Evolutionary conservation across 1,140 invertebrate species (phyloP).

Genomic region (Drosophila bifasciata): DNA sequence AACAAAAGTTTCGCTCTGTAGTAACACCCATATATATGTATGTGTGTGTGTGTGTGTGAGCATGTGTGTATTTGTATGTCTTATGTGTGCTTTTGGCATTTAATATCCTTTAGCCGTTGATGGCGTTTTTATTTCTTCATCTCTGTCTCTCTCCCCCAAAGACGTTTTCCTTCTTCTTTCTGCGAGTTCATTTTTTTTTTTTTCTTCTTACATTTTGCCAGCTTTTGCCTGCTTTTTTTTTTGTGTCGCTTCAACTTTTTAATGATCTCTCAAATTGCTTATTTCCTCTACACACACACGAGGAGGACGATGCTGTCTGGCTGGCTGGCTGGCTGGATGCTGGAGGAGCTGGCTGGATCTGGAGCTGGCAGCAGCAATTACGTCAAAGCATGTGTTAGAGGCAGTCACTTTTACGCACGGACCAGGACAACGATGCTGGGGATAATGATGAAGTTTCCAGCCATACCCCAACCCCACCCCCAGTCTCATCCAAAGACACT

Average conservation of each 20-base stretch:
- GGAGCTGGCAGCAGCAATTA: constrained; percentile 61
- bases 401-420: constrained; percentile 47
- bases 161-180: constrained; percentile 8
- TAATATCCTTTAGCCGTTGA: constrained; percentile 71
- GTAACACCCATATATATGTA: background rate
- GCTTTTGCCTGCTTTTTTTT: constrained; percentile 32
- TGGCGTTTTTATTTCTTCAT: constrained; percentile 74
- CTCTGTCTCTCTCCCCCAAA: too few relatives aligned
- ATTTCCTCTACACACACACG: constrained; percentile 71
- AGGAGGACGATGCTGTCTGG: constrained; percentile 46
- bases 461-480: too few relatives aligned
- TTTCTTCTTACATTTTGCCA: background rate
- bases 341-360: too few relatives aligned
- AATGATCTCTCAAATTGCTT: constrained; percentile 83
- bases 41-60: background rate
- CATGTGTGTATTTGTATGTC: too few relatives aligned
- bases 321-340: too few relatives aligned
- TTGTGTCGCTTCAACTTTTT: constrained; percentile 78
- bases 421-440: constrained; percentile 19
- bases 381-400: constrained; percentile 46
- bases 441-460: constrained; percentile 23
- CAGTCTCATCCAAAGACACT: too few relatives aligned
- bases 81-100: constrained; percentile 51
- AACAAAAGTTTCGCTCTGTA: background rate
- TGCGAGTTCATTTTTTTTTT: constrained; percentile 28